Evolutionary conservation across 2,888 invertebrate genomes (phyloP).

Genomic region (Octonoba sinensis): DNA sequence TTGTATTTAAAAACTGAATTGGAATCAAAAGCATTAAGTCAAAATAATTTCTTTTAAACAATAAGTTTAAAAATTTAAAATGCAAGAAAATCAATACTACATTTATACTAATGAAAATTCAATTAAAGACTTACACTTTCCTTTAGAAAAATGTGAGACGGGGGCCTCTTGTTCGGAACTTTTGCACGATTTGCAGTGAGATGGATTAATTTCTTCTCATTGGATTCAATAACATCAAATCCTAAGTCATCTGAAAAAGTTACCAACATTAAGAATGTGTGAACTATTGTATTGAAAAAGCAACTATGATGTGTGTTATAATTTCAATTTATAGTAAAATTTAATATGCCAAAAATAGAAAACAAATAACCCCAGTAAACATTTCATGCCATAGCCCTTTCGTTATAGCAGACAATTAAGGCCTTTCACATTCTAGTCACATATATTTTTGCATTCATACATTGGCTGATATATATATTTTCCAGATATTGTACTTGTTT

Average conservation of each 20-base stretch:
- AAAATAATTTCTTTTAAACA: no score
- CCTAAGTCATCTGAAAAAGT: constrained; percentile 22
- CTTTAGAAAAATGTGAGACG: constrained; percentile 74
- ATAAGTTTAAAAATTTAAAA: neutral
- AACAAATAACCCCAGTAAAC: neutral
- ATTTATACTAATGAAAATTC: neutral
- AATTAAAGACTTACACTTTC: constrained; percentile 68
- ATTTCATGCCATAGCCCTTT: no score
- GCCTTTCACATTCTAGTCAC: no score
- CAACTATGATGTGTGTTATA: no score
- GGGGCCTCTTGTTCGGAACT: constrained; percentile 78
- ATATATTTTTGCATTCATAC: no score
- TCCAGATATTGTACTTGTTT: no score
- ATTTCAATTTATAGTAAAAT: neutral
- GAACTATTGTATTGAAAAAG: neutral
- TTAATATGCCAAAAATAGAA: neutral
- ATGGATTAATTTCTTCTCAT: constrained; percentile 70
- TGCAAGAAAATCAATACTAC: neutral
- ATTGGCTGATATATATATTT: no score
- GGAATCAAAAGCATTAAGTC: no score
- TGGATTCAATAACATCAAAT: constrained; percentile 48
- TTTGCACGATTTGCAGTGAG: constrained; percentile 74
- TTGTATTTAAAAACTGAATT: no score
- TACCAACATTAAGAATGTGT: neutral
- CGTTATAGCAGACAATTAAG: no score